These are phyloP conservation scores for Enteromius unitaeniatus DNA, from an alignment of 2,797 vertebrate species.

Conservation along the genomic window DNA sequence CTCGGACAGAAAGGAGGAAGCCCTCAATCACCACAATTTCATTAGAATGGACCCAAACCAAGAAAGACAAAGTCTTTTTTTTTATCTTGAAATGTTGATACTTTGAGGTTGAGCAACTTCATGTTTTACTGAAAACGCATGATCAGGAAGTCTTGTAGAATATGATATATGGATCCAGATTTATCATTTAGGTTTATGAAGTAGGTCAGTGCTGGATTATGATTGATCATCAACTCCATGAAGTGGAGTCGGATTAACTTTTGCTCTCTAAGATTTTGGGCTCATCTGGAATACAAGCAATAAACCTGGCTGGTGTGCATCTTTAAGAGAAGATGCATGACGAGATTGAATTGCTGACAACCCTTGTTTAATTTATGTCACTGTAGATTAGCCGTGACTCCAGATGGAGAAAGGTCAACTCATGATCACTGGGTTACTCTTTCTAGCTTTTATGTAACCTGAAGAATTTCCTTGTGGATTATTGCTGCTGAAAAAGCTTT, in stretches of 20 bases:
- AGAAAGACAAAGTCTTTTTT: not conserved
- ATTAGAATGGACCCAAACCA: conserved; percentile 21
- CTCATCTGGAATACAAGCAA: conserved; percentile 13
- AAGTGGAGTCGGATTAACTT: conserved; percentile 16
- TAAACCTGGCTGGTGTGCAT: not conserved
- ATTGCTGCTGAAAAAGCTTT: conserved; percentile 31
- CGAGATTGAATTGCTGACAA: not conserved
- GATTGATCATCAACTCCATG: conserved; percentile 23
- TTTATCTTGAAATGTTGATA: not conserved
- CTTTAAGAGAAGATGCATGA: not conserved
- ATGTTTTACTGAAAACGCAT: not conserved
- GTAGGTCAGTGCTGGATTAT: conserved; percentile 30
- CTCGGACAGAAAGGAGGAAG: not conserved
- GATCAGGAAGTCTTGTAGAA: not conserved
- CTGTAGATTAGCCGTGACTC: not conserved
- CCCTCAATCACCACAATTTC: conserved; percentile 26
- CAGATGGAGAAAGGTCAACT: conserved; percentile 8
- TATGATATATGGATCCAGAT: not conserved
- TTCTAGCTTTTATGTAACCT: conserved; percentile 41
- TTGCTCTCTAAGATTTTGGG: conserved; percentile 17
- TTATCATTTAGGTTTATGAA: conserved; percentile 18
- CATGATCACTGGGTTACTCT: conserved; percentile 7
- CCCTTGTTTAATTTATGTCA: not conserved
- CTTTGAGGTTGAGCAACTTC: not conserved
- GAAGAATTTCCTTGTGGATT: conserved; percentile 38